Conservation (phyloP, 2,888 invertebrate species). For the Ornithoptera priamus region DNA sequence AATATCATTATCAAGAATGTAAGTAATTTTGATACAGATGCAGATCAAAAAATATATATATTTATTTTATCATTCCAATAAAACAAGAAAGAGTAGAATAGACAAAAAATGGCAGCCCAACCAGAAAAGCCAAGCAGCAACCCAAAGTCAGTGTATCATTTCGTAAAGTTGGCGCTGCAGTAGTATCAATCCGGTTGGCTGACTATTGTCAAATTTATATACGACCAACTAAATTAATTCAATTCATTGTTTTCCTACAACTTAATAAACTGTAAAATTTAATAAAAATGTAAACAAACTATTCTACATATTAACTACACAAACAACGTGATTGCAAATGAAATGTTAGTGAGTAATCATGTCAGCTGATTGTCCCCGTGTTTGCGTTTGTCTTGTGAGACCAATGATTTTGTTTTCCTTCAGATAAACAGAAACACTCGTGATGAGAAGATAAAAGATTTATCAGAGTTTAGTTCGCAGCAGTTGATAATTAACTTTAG, state of each 20-base stretch:
- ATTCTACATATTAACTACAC: constrained; percentile 21
- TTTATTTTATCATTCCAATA: no score
- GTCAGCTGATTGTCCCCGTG: constrained; percentile 24
- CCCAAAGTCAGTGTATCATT: neutral
- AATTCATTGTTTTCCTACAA: neutral
- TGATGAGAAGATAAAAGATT: constrained; percentile 31
- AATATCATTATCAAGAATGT: no score
- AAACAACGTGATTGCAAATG: constrained; percentile 18
- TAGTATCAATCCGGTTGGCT: neutral
- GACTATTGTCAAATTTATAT: neutral
- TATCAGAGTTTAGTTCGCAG: constrained; percentile 39
- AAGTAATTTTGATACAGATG: no score
- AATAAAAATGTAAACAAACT: constrained; percentile 20
- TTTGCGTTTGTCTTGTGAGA: constrained; percentile 29
- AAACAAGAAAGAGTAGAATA: no score
- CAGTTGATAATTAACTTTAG: constrained; percentile 36
- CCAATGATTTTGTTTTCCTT: constrained; percentile 16
- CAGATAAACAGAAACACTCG: constrained; percentile 29
- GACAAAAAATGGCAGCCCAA: no score
- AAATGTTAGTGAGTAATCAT: constrained; percentile 9
- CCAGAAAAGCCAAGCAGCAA: no score
- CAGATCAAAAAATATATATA: no score
- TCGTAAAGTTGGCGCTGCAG: neutral
- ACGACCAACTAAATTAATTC: neutral
- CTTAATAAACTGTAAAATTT: neutral